Conservation (phyloP, 1,140 invertebrate genomes). For the Drosophila orena region DNA sequence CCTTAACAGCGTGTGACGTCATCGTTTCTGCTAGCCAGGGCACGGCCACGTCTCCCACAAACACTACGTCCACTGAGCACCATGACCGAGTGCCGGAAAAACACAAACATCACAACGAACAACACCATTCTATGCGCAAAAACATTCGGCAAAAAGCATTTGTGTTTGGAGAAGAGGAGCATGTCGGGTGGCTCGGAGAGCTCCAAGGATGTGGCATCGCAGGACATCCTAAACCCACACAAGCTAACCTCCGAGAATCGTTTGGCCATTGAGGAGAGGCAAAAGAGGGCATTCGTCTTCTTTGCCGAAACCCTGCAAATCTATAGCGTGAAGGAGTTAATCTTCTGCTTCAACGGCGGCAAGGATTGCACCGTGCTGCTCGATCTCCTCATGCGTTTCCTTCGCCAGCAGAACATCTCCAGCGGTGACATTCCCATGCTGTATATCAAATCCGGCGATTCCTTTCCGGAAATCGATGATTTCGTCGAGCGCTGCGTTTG, state of each 20-base stretch:
- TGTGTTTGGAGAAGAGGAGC: not conserved
- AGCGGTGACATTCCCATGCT: slow-evolving; percentile 87
- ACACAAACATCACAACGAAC: not conserved
- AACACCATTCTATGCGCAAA: not conserved
- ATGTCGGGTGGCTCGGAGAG: slow-evolving; percentile 1
- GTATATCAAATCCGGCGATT: slow-evolving; percentile 90
- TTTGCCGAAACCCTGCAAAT: slow-evolving; percentile 85
- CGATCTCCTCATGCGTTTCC: slow-evolving; percentile 87
- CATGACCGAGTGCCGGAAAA: slow-evolving; percentile 15
- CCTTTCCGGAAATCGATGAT: slow-evolving; percentile 94
- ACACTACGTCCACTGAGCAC: not conserved
- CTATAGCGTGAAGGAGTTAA: slow-evolving; percentile 90
- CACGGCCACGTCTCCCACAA: slow-evolving; percentile 5
- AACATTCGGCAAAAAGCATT: slow-evolving; percentile 3
- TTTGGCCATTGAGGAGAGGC: slow-evolving; percentile 23
- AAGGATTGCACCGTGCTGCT: slow-evolving; percentile 98
- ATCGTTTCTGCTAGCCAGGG: slow-evolving; percentile 9
- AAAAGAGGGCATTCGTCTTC: slow-evolving; percentile 43
- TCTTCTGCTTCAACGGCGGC: slow-evolving; percentile 97
- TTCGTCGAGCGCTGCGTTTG: slow-evolving; percentile 91
- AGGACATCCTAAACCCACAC: not conserved
- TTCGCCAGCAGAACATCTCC: slow-evolving; percentile 41
- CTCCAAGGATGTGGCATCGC: not conserved
- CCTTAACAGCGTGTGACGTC: slow-evolving; percentile 9
- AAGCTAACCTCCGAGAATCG: not conserved